These are phyloP conservation scores for Sturmia bella DNA, from an alignment of 2,888 invertebrate genomes.

Conservation along the genomic window DNA sequence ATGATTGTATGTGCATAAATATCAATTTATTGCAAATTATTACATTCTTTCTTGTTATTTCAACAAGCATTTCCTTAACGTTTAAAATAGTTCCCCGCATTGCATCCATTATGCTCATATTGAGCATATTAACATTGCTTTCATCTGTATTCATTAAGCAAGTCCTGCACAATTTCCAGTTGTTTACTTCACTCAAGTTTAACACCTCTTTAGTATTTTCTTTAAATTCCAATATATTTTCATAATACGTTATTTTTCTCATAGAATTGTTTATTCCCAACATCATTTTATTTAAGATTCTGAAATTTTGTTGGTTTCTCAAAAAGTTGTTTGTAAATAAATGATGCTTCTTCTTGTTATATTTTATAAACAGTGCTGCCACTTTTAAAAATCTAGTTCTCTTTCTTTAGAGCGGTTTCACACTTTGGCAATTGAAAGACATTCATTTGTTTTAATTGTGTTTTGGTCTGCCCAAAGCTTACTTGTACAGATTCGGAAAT, in stretches of 20 bases:
- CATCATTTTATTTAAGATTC: background rate
- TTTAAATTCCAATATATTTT: slow-evolving; percentile 71
- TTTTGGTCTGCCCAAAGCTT: no score
- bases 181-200: slow-evolving; percentile 59
- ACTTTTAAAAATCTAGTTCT: no score
- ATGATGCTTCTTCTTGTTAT: no score
- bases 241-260: slow-evolving; percentile 70
- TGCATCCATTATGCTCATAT: slow-evolving; percentile 62
- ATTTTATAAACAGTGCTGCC: no score
- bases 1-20: no score
- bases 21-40: background rate
- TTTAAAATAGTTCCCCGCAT: slow-evolving; percentile 57
- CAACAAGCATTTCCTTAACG: slow-evolving; percentile 61
- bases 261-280: slow-evolving; percentile 61
- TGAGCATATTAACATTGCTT: slow-evolving; percentile 38
- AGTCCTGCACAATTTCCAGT: slow-evolving; percentile 69
- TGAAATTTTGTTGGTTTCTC: no score
- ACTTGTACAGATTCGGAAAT: no score
- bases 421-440: no score
- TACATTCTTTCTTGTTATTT: slow-evolving; percentile 55
- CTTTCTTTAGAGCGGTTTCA: no score
- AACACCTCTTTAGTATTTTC: slow-evolving; percentile 56
- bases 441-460: no score
- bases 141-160: slow-evolving; percentile 55
- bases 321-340: background rate